These are phyloP conservation scores for Melinopterus prodromus DNA, from an alignment of 2,888 invertebrate genomes.

Conservation along the genomic window DNA sequence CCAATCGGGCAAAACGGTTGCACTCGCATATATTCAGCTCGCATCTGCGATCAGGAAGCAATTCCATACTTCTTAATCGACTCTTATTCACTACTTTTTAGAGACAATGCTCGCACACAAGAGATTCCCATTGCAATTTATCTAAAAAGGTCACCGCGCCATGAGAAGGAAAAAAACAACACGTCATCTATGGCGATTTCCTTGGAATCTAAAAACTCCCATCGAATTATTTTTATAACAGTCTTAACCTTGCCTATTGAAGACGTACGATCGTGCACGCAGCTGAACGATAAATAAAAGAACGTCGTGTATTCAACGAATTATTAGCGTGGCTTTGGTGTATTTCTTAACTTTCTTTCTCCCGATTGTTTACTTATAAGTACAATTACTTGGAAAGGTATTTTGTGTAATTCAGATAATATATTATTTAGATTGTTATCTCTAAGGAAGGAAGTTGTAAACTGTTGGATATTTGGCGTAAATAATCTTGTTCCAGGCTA, in stretches of 20 bases:
- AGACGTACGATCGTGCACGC: not conserved
- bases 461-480: not conserved
- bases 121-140: conserved; percentile 4
- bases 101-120: not conserved
- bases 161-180: not conserved
- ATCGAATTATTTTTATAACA: conserved; percentile 4
- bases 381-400: not conserved
- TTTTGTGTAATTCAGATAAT: not conserved
- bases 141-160: not conserved
- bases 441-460: not conserved
- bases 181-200: not conserved
- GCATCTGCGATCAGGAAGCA: not conserved
- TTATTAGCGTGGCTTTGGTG: no score
- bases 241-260: not conserved
- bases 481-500: not conserved
- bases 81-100: not conserved
- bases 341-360: not conserved
- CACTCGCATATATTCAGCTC: not conserved
- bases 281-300: not conserved
- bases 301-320: not conserved
- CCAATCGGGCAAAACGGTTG: not conserved
- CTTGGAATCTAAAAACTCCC: conserved; percentile 4
- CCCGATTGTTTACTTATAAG: not conserved
- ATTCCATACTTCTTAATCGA: conserved; percentile 4
- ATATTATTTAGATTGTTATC: not conserved